A percentile compares a stretch with the other conserved stretches of the same genome.
Evolutionary conservation across 2,113 vertebrate genomes (phyloP).

Genomic region (Hemibagrus wyckioides): DNA sequence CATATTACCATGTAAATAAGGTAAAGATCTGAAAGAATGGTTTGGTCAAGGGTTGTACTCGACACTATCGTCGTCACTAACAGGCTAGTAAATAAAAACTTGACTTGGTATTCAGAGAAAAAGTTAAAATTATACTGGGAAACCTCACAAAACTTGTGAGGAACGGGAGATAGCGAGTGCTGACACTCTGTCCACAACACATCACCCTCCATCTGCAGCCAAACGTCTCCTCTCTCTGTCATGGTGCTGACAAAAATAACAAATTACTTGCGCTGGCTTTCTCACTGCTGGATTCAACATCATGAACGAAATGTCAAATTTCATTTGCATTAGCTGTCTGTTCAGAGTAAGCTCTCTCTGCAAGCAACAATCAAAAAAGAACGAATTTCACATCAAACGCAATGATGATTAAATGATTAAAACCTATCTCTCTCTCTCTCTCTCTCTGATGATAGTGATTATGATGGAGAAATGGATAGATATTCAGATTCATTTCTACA

Average conservation of each 20-base stretch:
- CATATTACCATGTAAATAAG: neutral
- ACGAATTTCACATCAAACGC: neutral
- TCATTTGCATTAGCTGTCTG: neutral
- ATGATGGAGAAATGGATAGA: no score
- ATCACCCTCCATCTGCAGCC: neutral
- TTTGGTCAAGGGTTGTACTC: no score
- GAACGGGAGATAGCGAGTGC: neutral
- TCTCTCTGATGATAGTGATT: no score
- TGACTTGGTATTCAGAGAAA: neutral
- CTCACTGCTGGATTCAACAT: neutral
- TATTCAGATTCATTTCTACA: neutral
- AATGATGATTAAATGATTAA: neutral
- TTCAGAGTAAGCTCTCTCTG: neutral
- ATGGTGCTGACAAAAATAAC: neutral
- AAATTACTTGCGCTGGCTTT: neutral
- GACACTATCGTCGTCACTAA: neutral
- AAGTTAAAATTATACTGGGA: neutral
- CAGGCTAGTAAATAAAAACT: neutral
- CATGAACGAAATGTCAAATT: neutral
- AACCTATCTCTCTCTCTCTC: neutral
- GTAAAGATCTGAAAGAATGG: neutral
- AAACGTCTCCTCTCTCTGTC: neutral
- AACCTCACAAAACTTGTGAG: neutral
- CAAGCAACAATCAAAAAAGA: neutral
- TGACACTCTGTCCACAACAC: neutral